Base-by-base conservation (phyloP, 1,140 invertebrate genomes). In the Diprion similis region DNA sequence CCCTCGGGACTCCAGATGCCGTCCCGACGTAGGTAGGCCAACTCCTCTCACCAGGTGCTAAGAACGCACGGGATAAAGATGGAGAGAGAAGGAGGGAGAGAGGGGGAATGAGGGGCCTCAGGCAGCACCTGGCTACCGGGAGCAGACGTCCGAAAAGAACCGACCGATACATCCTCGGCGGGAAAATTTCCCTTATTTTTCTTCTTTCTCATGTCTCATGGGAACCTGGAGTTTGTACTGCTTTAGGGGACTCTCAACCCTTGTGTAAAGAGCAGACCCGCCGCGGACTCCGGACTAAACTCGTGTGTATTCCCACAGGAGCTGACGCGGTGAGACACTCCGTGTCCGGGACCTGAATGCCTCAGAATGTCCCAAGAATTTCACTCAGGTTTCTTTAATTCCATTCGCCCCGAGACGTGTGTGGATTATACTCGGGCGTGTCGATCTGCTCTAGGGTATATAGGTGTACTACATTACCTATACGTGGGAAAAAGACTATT, bases 51-150 rank as follows among this genome's bases (percentile, higher is more conserved):
- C 24, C 24, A 37, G 24, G 24, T 37, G 24, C 24, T 37, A 71
- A 46, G 15, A 69, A 71, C 73, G 74, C 68, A 47, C 64, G 74
- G 65, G 70, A 70, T 15, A 68, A 68, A 68, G 18, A 18, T 4
- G 11, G 67, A 15, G 11, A 15, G 45, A 45, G 11, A 13, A 11
- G 13, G 37, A 64, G 67, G 13, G 15, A 65, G 59, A 7, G 7
- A 75, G 75, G 75, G 59, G 79, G 69, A 37, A 10, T 4, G 69
- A 70, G 46, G 69, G 67, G 69, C 80, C 77, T 74, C 77, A 77
- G 72, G 68, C 83, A 85, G 84, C 84, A 84, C 84, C 84, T 85
- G 84, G 83, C 84, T 81, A 84, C 83, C 80, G 78, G 81, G 74
- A 77, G 81, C 51, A 59, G 51, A 59, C 51, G 9, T 15, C 11